Percentiles rank a stretch among this genome's conserved stretches.
These are phyloP conservation scores for Podarcis lilfordi DNA, from an alignment of 2,797 vertebrate species.

Conservation along the genomic window DNA sequence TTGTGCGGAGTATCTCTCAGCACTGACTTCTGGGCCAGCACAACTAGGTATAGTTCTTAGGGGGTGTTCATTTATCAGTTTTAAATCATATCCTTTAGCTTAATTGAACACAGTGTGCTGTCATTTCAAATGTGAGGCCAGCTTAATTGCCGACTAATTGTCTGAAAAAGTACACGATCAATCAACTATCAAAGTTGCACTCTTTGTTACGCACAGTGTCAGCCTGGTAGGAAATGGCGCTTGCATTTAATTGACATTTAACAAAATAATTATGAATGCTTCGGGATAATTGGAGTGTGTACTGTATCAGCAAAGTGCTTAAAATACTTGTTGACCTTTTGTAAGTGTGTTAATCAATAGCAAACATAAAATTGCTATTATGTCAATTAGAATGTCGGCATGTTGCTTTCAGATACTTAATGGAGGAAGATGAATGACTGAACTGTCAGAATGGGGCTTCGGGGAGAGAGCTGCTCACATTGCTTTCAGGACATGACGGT, in stretches of 20 bases:
- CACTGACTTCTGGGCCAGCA: background rate
- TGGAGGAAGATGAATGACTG: constrained; percentile 58
- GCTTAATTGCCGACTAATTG: constrained; percentile 59
- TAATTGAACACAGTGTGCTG: constrained; percentile 32
- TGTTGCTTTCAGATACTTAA: constrained; percentile 42
- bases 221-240: constrained; percentile 43
- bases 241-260: constrained; percentile 74
- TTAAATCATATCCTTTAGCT: constrained; percentile 20
- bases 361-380: constrained; percentile 56
- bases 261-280: constrained; percentile 66
- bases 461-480: background rate
- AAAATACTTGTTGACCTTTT: constrained; percentile 68
- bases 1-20: background rate
- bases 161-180: constrained; percentile 52
- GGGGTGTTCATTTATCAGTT: constrained; percentile 8
- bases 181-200: constrained; percentile 53
- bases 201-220: constrained; percentile 28
- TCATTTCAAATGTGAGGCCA: constrained; percentile 55
- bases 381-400: constrained; percentile 57
- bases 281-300: constrained; percentile 62
- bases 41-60: background rate
- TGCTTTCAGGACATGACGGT: background rate
- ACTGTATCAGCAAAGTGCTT: constrained; percentile 62
- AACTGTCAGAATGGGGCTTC: constrained; percentile 1
- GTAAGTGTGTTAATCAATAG: constrained; percentile 70